Base-by-base conservation (phyloP, 30 jellyfish, hydroid and myxozoan species). In the Hydractinia echinata region DNA sequence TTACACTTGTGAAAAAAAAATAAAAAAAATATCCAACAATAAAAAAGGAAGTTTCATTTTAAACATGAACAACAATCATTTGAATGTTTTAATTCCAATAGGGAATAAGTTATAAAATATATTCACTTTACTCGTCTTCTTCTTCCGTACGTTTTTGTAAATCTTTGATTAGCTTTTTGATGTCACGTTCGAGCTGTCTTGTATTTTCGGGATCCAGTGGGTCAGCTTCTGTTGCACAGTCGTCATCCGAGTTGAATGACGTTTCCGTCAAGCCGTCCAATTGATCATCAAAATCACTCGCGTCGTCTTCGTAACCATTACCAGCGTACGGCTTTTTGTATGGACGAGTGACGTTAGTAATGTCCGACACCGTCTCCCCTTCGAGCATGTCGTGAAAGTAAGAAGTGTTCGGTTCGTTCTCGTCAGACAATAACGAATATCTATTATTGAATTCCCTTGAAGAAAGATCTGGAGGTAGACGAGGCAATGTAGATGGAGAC, bases 121-220 rank as follows among this genome's bases (percentile, higher is more conserved):
- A 30, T 30, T 30, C 44, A 30, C 69, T 58, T 64, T 51, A 44
- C 52, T 20, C 55, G 79, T 87, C 95, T 53, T 89, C 95, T 53
- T 89, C 96, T 55, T 93, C 95, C 50, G 99, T 93, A 21, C 90
- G 81, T 71, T 73, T 79, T 61, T 76, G 79, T 54, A 93, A 21
- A 50, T 93, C 99, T 54, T 84, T 87, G 77, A 93, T 21, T 61
- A 93, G 86, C 10, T 80, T 72, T 67, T 93, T 87, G 72, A 93
- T 81, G 19, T 93, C 96, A 5, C 96, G 84, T 76, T 85, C 99
- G 19, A 93, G 72, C 70, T 84, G 84, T 70, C 99, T 73, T 44
- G 99, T 87, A 53, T 93, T 88, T 16, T 87, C 95, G 21, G 96
- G 95, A 66, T 93, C 99, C 79, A 93, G 55, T 4, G 96, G 96